Conservation (phyloP, 2,113 vertebrate genomes). For the Cervus canadensis region DNA sequence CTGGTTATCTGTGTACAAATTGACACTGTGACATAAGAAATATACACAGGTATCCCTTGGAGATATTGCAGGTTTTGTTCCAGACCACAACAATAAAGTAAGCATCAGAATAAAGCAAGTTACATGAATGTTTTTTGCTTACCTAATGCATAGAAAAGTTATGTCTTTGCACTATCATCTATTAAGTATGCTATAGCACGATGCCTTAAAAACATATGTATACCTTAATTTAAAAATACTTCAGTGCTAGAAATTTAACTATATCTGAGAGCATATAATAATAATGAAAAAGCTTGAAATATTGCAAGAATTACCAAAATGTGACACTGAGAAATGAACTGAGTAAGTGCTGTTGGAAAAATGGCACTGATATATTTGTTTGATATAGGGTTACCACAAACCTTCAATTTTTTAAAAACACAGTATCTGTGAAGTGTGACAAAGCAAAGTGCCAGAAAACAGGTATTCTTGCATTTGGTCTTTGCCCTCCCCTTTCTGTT, state of each 20-base stretch:
- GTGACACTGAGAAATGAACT: neutral
- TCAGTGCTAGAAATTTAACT: neutral
- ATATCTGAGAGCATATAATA: neutral
- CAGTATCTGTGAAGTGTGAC: neutral
- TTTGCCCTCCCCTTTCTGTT: neutral
- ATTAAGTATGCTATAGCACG: neutral
- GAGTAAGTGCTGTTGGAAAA: neutral
- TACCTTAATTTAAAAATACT: neutral
- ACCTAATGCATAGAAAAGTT: neutral
- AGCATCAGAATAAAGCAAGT: neutral
- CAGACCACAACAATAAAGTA: neutral
- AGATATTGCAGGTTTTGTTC: neutral
- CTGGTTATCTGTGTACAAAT: neutral
- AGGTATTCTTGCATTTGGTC: neutral
- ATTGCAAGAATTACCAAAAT: neutral
- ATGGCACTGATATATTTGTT: neutral
- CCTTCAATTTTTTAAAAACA: neutral
- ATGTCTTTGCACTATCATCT: neutral
- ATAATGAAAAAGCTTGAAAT: neutral
- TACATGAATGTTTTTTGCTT: neutral
- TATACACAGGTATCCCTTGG: neutral
- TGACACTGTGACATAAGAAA: neutral
- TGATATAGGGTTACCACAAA: neutral
- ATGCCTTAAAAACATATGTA: neutral
- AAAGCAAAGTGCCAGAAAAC: neutral